A percentile compares a stretch with the other conserved stretches of the same genome.
These are phyloP conservation scores for Heliconius melpomene DNA, from an alignment of 1,140 invertebrate genomes.

Conservation along the genomic window DNA sequence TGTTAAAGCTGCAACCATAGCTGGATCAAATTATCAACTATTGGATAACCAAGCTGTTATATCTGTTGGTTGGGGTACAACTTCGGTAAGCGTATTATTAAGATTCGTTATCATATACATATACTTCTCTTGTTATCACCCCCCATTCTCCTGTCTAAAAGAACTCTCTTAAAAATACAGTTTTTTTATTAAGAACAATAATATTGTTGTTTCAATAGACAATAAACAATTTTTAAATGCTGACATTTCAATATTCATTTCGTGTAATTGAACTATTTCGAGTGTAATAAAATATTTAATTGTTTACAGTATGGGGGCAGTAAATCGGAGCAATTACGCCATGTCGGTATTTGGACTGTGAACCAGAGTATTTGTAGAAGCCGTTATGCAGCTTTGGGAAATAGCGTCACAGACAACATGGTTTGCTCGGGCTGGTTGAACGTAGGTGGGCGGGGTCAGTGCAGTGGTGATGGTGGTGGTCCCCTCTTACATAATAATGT, in stretches of 20 bases:
- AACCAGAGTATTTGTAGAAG: conserved; percentile 50
- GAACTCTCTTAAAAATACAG: no score
- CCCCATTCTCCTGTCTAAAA: no score
- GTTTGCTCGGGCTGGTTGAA: conserved; percentile 60
- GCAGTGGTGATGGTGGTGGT: conserved; percentile 83
- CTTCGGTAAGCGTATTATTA: conserved; percentile 37
- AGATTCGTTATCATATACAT: background rate
- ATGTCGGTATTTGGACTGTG: conserved; percentile 55
- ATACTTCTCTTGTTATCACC: background rate
- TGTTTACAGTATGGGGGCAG: conserved; percentile 48
- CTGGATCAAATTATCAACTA: conserved; percentile 50
- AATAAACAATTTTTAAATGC: no score
- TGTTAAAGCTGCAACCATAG: conserved; percentile 46
- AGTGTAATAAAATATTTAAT: background rate
- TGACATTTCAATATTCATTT: no score
- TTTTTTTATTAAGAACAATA: no score
- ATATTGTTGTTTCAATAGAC: no score
- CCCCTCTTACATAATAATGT: conserved; percentile 82
- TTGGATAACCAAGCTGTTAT: conserved; percentile 51
- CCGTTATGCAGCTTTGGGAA: conserved; percentile 42
- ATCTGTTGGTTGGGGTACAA: conserved; percentile 58
- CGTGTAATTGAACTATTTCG: no score
- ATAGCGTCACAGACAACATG: conserved; percentile 57
- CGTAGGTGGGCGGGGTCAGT: conserved; percentile 58
- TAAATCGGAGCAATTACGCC: conserved; percentile 55